Base-by-base conservation (phyloP, 2,888 invertebrate species). In the Venusia cambrica region DNA sequence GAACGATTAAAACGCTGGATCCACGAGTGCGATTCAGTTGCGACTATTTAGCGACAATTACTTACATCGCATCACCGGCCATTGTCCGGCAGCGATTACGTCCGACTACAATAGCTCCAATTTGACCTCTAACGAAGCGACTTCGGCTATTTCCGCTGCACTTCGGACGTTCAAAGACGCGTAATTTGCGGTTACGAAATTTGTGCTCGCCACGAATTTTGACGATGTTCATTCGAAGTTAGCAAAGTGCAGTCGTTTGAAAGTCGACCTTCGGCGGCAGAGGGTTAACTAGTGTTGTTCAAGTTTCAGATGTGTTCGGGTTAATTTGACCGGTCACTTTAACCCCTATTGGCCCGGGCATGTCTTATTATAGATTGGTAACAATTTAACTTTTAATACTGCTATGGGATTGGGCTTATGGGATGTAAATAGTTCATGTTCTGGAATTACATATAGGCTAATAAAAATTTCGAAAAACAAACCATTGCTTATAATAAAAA, bases 11-110 rank as follows among this genome's bases (percentile, higher is more conserved):
- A 72, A 66, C 66, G 51, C 54, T 58, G 72, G 57, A 64, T 63
- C 69, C 63, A 65, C 69, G 62, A 59, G 57, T 55, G 61, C 57
- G 67, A 61, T 66, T 64, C 56, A 68, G 66, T 65, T 53, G 62
- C 62, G 68, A 75, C 72, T 80, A 81, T 83, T 84, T 84, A 81
- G 75, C 70, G 58, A 64, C 78, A 76, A 85, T 85, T 83, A n/a
- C n/a, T n/a, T n/a, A 81, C 72, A 67, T 57, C 62, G 70, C 70
- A 74, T 78, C 81, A 76, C 67, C 67, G 78, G 64, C 74, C 74
- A 80, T 84, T 85, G 85, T 85, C 83, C 80, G 58, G 49, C 55
- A 60, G 55, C 77, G 73, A 80, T 84, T 81, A 83, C 67, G 65
- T 54, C 48, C 57, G 55, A 66, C 67, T 65, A 85, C 85, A 85